Evolutionary conservation across 2,113 vertebrate genomes (phyloP).

Genomic region (Varanus komodoensis): DNA sequence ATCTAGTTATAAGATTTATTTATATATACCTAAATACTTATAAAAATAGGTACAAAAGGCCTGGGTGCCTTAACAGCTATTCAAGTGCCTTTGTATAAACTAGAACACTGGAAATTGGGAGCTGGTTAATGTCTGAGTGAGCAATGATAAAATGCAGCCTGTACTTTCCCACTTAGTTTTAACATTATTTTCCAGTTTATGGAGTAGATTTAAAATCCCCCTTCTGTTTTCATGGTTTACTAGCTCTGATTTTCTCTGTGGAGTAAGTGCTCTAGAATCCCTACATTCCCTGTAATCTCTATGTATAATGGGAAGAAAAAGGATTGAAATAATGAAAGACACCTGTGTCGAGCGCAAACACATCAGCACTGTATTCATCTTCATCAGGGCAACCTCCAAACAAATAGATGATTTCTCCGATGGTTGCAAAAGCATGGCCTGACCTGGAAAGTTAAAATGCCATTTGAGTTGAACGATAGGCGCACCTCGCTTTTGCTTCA

Average conservation of each 20-base stretch:
- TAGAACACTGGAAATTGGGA: neutral
- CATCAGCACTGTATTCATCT: slow-evolving; percentile 70
- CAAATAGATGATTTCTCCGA: slow-evolving; percentile 76
- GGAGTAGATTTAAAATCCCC: neutral
- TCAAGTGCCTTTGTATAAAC: neutral
- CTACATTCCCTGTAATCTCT: neutral
- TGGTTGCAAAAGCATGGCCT: slow-evolving; percentile 69
- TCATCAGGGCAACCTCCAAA: slow-evolving; percentile 71
- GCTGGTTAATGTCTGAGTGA: neutral
- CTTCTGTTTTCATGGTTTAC: neutral
- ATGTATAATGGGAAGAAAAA: neutral
- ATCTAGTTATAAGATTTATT: too few species aligned
- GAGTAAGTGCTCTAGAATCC: neutral
- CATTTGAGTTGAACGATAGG: slow-evolving; percentile 3
- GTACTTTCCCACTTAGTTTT: neutral
- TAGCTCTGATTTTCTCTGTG: neutral
- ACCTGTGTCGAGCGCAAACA: slow-evolving; percentile 77
- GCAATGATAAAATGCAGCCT: neutral
- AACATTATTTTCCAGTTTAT: neutral
- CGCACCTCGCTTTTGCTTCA: neutral
- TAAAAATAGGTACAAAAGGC: neutral
- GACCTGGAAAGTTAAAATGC: slow-evolving; percentile 63
- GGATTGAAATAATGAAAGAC: slow-evolving; percentile 26
- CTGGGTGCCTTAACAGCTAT: neutral
- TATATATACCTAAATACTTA: too few species aligned